Evolutionary conservation across 2,888 invertebrate species (phyloP), one percentile per base, ranked within the genome.

Genomic region (Salpingus planirostris): DNA sequence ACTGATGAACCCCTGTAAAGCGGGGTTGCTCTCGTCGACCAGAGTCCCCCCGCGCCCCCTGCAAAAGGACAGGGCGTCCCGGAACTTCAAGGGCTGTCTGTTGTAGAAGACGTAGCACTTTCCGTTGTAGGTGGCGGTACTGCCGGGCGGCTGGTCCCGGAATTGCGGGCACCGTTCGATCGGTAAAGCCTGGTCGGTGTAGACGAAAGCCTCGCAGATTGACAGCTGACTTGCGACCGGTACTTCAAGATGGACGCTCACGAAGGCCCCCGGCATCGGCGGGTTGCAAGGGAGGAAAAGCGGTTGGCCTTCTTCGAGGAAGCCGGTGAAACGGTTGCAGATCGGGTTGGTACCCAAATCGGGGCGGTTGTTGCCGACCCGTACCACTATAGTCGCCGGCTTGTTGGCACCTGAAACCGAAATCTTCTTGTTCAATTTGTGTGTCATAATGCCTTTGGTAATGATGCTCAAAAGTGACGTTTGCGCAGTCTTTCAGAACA

Each of bases 21-120:
- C 91, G 0, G 92, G 90, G 65, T 91, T 92, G 57, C 89, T 90
- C 64, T 92, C 91, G 54, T 90, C 88, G 3, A 92, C 85, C 15
- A 92, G 65, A 0, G 87, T 83, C 0, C 90, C 60, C 2, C 88
- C 89, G 8, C 90, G 72, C 1, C 77, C 71, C 21, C 81, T 75
- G 55, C 92, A 92, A 64, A 86, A 88, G 0, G 76, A 69, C 5
- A 87, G 64, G 0, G 91, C 81, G 29, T 89, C 87, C 26, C 80
- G 70, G 65, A 91, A 88, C 47, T 74, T 76, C 42, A 82, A 62
- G 0, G 88, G 89, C 55, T 90, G 88, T 7, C 86, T 71, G 57
- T 88, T 87, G 66, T 92, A 90, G 70, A 92, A 92, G 38, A 90
- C 87, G 64, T 92, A 92, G 59, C 92, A 92, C 67, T 91, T 92